A percentile compares a stretch with the other conserved stretches of the same genome.
These are phyloP conservation scores for Cyprinodon variegatus DNA, from an alignment of 2,113 vertebrate genomes.

Conservation along the genomic window DNA sequence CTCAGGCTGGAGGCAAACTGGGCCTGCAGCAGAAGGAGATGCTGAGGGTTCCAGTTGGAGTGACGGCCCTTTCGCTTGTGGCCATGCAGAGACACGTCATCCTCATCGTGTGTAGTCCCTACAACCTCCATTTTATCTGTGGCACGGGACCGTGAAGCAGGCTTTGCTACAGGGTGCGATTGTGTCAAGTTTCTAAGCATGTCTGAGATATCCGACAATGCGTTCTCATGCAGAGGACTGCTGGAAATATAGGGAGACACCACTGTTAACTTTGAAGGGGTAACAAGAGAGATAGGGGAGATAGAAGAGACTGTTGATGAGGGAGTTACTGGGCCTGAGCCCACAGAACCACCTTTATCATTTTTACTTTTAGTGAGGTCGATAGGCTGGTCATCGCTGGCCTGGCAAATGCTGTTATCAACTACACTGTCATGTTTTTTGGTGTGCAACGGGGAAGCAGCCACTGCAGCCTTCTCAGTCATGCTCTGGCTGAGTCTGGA, in stretches of 20 bases:
- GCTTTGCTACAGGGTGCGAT: conserved; percentile 88
- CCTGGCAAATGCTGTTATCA: conserved; percentile 89
- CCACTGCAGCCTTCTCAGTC: conserved; percentile 93
- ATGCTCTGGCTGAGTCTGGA: conserved; percentile 98
- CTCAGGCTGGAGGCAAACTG: conserved; percentile 96
- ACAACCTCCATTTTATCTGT: conserved; percentile 89
- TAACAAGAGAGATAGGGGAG: conserved; percentile 88
- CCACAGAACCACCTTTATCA: conserved; percentile 87
- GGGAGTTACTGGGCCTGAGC: conserved; percentile 89
- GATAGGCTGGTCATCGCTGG: conserved; percentile 95
- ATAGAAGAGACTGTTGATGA: conserved; percentile 88
- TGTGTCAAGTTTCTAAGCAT: conserved; percentile 98
- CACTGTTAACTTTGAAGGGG: conserved; percentile 89
- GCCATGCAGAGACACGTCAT: conserved; percentile 85
- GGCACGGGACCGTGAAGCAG: conserved; percentile 87
- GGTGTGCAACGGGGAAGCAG: conserved; percentile 87
- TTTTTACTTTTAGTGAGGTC: conserved; percentile 98
- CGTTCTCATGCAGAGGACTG: conserved; percentile 95
- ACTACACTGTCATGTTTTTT: conserved; percentile 86
- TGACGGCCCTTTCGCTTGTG: conserved; percentile 98
- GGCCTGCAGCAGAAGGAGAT: conserved; percentile 96
- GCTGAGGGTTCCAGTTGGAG: conserved; percentile 99
- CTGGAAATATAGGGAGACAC: conserved; percentile 92
- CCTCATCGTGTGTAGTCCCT: conserved; percentile 87
- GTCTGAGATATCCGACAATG: conserved; percentile 98